These are phyloP conservation scores for Notarius lentiginosus DNA, from an alignment of 2,113 vertebrate genomes.

Conservation along the genomic window DNA sequence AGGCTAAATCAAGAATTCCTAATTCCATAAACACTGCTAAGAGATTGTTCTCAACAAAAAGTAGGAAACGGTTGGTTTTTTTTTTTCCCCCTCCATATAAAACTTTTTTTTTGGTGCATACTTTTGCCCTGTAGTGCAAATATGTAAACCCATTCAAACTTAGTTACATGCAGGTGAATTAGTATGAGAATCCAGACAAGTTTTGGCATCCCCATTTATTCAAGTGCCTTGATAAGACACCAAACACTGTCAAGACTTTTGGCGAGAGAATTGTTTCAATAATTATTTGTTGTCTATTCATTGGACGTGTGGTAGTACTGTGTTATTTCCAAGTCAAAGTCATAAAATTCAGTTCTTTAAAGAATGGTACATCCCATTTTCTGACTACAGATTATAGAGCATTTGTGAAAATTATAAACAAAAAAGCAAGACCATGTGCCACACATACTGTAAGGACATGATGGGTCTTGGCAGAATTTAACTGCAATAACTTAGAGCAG, in stretches of 20 bases:
- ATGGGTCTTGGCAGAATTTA: constrained; percentile 37
- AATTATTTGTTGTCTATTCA: not conserved
- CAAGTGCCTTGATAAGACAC: constrained; percentile 1
- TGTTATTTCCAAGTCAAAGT: constrained; percentile 1
- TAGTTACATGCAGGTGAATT: constrained; percentile 1
- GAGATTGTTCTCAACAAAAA: not conserved
- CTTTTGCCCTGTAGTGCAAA: too few relatives aligned
- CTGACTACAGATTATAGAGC: constrained; percentile 7
- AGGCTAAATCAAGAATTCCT: not conserved
- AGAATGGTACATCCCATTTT: not conserved
- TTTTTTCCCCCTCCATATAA: not conserved
- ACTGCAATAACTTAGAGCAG: constrained; percentile 44
- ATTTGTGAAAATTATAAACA: constrained; percentile 12
- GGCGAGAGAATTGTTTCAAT: not conserved
- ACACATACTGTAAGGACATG: not conserved
- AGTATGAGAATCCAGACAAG: not conserved
- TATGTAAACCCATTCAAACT: not conserved
- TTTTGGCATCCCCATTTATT: constrained; percentile 20
- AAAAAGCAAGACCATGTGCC: not conserved
- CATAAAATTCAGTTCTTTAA: constrained; percentile 19
- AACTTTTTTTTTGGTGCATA: not conserved
- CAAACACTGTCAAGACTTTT: constrained; percentile 13
- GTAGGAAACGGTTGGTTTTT: not conserved
- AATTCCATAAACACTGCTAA: not conserved
- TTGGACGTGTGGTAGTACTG: constrained; percentile 8